Evolutionary conservation across 2,888 invertebrate genomes (phyloP), one percentile per base, ranked within the genome.

Genomic region (Lasioglossum leucozonium): DNA sequence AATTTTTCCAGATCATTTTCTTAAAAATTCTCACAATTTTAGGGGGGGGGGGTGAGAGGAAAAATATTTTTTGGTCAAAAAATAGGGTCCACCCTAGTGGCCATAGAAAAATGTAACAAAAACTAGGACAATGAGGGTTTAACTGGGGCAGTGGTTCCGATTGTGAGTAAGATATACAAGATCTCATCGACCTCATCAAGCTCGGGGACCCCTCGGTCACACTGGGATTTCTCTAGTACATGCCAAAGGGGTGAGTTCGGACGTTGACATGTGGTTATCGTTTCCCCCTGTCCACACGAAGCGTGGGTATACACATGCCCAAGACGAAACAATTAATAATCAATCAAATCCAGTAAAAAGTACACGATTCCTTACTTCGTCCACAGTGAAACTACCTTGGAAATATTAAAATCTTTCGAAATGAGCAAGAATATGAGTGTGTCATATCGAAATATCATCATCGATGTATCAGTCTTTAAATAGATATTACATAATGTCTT

Each of bases 71-170:
- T n/a, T n/a, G n/a, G n/a, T n/a, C n/a, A n/a, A n/a, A n/a, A n/a
- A n/a, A n/a, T n/a, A n/a, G n/a, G n/a, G n/a, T n/a, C n/a, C n/a
- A n/a, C n/a, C n/a, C n/a, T n/a, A n/a, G n/a, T 62, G 62, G 62
- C 6, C 8, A 16, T 62, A 62, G 62, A 30, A 16, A 30, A 62
- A 62, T 62, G 30, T 6, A 30, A 16, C 16, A 30, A 62, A 62
- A 62, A 62, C 8, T 30, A 62, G 30, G 62, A 13, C 16, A 62
- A 16, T 16, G 62, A 30, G 16, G 30, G 30, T 16, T 30, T 62
- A 62, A 62, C 30, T 26, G 62, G 62, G 62, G 62, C 30, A 62
- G 62, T 62, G 30, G 62, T 62, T 18, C 62, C 58, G 40, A 51
- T 77, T 51, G 47, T 47, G 26, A 8, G 47, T 18, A 30, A 18